Base-by-base conservation (phyloP, 2,113 vertebrate genomes). In the Pleuronectes platessa region DNA sequence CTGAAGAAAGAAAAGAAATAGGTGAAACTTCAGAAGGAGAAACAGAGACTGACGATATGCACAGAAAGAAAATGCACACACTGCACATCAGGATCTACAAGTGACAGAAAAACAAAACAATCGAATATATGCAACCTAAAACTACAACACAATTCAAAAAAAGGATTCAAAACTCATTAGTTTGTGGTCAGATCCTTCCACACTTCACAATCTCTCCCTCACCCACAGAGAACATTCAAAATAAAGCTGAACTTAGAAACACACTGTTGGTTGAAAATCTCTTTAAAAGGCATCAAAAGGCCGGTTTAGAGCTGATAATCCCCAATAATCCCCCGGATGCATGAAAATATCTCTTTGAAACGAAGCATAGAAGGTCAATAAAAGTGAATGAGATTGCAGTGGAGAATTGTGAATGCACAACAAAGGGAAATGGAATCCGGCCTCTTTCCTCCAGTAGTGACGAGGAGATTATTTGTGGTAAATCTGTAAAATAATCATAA, bases 281-380 rank as follows among this genome's bases (percentile, higher is more conserved):
- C 61, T 78, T 73, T 71, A 69, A 86, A 82, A 83, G 69, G 26
- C 85, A 75, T 84, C 67, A 86, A 78, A 86, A 88, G 83, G 64
- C 58, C 70, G 76, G 2, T 20, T 71, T 64, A 82, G 74, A 81
- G 64, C 74, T 73, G 35, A 68, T 86, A 86, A 92, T 82, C 75
- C 75, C 15, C 65, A 76, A 80, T 87, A 71, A 84, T 83, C 65
- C 78, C 27, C 62, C 17, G 74, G 65, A 76, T 72, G 76, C 81
- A 74, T 68, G 80, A 72, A 74, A 74, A 82, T 68, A 77, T 87
- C 62, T 69, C 37, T 64, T 61, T 81, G 51, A 87, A 75, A 89
- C 59, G 78, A 71, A 73, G 72, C 4, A 17, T 21, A 60, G 49
- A 61, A 82, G 70, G 54, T 63, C 26, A 67, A 70, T 84, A 31